Evolutionary conservation across 2,888 invertebrate genomes (phyloP), one percentile per base, ranked within the genome.

Genomic region (Agrochola lychnidis): DNA sequence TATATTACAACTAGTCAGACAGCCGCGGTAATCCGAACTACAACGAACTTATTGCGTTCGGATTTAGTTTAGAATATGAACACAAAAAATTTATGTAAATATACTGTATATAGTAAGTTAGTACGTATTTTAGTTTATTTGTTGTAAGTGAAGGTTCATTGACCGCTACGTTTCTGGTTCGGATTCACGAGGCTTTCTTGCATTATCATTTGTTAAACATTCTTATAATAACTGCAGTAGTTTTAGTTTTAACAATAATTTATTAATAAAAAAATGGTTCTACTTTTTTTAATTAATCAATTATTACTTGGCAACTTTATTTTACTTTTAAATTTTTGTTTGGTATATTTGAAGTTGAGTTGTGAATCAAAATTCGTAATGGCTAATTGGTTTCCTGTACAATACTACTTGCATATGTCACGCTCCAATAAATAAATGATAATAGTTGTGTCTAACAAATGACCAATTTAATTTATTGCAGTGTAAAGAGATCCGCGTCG

Each of bases 151-250:
- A 69, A 70, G n/a, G 57, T 67, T 73, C 67, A 45, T 62, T 64
- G 62, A 61, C 57, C 56, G 22, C 36, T 30, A 62, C 76, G 81
- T 85, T 64, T 48, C 75, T 51, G 68, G 88, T 87, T 87, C 88
- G 88, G 88, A 84, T 84, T 75, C 42, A 85, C 82, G 81, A 77
- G 77, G 85, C 85, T 81, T 81, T 79, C 79, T 75, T 80, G 70
- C 71, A 71, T 78, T 73, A 75, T 86, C 90, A 89, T 92, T 90
- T 92, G 89, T 93, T 94, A 92, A 94, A 89, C 86, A 92, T 94
- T 94, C 93, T 87, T 92, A 91, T 94, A 93, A 89, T 89, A 92
- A 94, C 94, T 94, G 95, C 94, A 87, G 74, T 71, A 71, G 36
- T 72, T 78, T 70, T 66, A 69, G 42, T 62, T 36, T 40, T 4